These are phyloP conservation scores for Oxystoma pomonae DNA, from an alignment of 2,888 invertebrate genomes.

Conservation along the genomic window DNA sequence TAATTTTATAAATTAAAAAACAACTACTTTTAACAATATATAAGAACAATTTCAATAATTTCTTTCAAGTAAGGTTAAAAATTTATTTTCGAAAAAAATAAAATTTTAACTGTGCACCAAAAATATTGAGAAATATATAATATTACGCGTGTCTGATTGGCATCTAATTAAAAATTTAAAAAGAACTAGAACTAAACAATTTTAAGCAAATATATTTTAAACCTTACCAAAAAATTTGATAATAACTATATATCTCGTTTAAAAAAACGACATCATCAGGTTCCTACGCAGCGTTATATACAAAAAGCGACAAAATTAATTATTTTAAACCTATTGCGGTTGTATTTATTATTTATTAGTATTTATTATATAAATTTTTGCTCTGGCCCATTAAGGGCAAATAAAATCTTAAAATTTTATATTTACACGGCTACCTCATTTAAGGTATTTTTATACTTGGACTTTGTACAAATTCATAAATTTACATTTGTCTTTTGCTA, in stretches of 20 bases:
- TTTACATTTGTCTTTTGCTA: slow-evolving; percentile 19
- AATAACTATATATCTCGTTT: too few relatives aligned
- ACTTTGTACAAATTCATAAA: slow-evolving; percentile 21
- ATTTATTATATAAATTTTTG: not conserved
- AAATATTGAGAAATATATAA: too few relatives aligned
- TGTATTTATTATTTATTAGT: not conserved
- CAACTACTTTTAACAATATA: too few relatives aligned
- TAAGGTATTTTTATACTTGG: slow-evolving; percentile 16
- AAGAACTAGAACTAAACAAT: slow-evolving; percentile 45
- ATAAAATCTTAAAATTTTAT: not conserved
- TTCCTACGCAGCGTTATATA: slow-evolving; percentile 29
- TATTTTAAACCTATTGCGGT: not conserved
- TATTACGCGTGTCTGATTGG: too few relatives aligned
- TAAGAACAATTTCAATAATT: too few relatives aligned
- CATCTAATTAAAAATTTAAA: slow-evolving; percentile 34
- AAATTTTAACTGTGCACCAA: too few relatives aligned
- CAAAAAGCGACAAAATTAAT: slow-evolving; percentile 26
- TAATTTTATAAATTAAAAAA: too few relatives aligned
- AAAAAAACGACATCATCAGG: too few relatives aligned
- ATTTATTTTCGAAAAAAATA: too few relatives aligned
- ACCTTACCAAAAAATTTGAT: too few relatives aligned
- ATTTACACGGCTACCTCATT: slow-evolving; percentile 17
- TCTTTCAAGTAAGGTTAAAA: too few relatives aligned
- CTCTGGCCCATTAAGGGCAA: not conserved
- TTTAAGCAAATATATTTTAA: too few relatives aligned